Base-by-base conservation (phyloP, 2,888 invertebrate species). In the Meteorus cinctellus region DNA sequence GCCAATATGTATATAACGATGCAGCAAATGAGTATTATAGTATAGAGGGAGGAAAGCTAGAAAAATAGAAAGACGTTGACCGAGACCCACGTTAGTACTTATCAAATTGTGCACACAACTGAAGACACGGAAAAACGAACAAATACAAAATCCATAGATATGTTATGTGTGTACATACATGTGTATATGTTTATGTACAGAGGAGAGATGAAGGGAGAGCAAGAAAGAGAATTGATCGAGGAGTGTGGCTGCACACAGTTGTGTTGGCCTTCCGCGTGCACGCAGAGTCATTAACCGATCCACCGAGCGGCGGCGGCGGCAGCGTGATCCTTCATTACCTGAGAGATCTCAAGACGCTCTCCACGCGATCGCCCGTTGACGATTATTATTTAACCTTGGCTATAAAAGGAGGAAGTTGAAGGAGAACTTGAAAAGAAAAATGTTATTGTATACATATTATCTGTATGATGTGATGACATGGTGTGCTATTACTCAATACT, bases 221-320 rank as follows among this genome's bases (percentile, higher is more conserved):
- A 34, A 69, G 29, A 10, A 27, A 55, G 19, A 69, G 34, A 69
- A 69, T 48, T 31, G 29, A 67, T 67, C 67, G 48, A 67, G 16
- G 36, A 71, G 41, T 71, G 62, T 31, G 29, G 62, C 29, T 55
- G 19, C 19, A 5, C 55, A 55, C 48, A 48, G 29, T 62, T 41
- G 48, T 29, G 48, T 60, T 75, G 65, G 51, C 36, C 68, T 63
- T 79, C 79, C 75, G 80, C 74, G 78, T 77, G 67, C 77, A 79
- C 77, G 79, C 77, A 73, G 74, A 77, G 78, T 78, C 78, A 81
- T 80, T 78, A 79, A 77, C 62, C 73, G 77, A 78, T 69, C 72
- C 70, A 71, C 63, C 77, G 70, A 55, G 66, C 75, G 68, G 41
- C 76, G 72, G 41, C 76, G 72, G 19, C 73, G 62, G 72, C 62